Percentiles rank a stretch among this genome's conserved stretches.
phyloP scores from a whole-genome alignment of 2,113 vertebrate genomes.

The Scatophagus argus region DNA sequence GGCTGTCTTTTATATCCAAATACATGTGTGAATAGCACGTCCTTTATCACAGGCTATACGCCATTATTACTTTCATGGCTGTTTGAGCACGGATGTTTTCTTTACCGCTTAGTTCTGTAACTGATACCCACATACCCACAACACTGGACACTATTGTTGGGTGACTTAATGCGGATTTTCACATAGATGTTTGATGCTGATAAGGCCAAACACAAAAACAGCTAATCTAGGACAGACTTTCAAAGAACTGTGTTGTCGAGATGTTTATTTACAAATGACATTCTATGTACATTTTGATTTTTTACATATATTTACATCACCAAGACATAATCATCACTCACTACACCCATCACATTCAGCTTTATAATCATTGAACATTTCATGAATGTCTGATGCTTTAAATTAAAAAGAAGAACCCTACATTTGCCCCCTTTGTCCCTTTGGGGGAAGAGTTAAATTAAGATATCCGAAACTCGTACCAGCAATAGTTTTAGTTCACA shows the following conservation, averaged over 20 bases:
- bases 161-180: constrained; percentile 38
- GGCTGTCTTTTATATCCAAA: neutral
- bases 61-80: neutral
- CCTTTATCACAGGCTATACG: neutral
- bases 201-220: constrained; percentile 40
- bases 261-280: constrained; percentile 81
- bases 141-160: constrained; percentile 36
- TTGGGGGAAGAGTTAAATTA: constrained; percentile 61
- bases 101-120: constrained; percentile 1
- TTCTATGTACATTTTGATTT: constrained; percentile 55
- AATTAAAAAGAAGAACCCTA: constrained; percentile 64
- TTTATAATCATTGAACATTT: constrained; percentile 24
- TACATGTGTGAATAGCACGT: neutral
- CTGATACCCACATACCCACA: constrained; percentile 17
- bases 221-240: constrained; percentile 37
- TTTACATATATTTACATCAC: constrained; percentile 65
- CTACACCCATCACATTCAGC: constrained; percentile 29
- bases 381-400: constrained; percentile 34
- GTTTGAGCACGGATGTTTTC: neutral
- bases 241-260: constrained; percentile 26
- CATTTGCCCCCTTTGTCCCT: constrained; percentile 20
- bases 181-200: constrained; percentile 25
- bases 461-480: constrained; percentile 72
- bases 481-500: constrained; percentile 80
- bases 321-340: constrained; percentile 45